Conservation (phyloP, 2,797 vertebrate genomes). For the Periparus ater region DNA sequence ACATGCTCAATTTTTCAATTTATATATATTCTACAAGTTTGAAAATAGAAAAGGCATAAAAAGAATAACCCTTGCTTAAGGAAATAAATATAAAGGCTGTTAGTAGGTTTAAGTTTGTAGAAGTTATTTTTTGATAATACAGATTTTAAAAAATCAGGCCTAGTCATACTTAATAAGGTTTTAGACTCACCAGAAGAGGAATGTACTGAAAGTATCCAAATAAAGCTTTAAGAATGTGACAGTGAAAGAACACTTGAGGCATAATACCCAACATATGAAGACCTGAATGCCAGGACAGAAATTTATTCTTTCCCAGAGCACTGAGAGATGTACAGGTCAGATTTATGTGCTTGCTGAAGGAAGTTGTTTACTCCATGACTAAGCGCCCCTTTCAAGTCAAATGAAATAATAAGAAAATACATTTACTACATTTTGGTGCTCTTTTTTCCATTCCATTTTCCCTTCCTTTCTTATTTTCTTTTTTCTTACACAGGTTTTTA, state of each 20-base stretch:
- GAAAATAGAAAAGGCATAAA: not conserved
- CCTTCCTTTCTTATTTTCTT: not conserved
- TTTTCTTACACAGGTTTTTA: not conserved
- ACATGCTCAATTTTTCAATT: not conserved
- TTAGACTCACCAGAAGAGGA: not conserved
- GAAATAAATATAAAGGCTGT: not conserved
- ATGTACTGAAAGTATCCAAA: not conserved
- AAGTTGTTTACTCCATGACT: conserved; percentile 59
- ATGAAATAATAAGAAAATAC: not conserved
- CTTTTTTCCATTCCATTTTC: not conserved
- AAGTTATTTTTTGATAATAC: not conserved
- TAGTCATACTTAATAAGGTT: not conserved
- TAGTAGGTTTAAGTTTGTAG: not conserved
- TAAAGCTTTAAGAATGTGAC: not conserved
- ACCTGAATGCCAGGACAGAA: not conserved
- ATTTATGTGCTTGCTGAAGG: conserved; percentile 38
- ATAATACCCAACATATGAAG: not conserved
- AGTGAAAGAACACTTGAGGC: not conserved
- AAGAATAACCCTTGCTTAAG: not conserved
- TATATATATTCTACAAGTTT: not conserved
- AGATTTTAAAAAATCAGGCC: not conserved
- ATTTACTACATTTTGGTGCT: not conserved
- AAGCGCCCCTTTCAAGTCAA: conserved; percentile 19
- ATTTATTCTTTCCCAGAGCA: conserved; percentile 21
- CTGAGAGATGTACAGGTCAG: conserved; percentile 8